Conservation (phyloP, 2,113 vertebrate genomes). For the Neofelis nebulosa region DNA sequence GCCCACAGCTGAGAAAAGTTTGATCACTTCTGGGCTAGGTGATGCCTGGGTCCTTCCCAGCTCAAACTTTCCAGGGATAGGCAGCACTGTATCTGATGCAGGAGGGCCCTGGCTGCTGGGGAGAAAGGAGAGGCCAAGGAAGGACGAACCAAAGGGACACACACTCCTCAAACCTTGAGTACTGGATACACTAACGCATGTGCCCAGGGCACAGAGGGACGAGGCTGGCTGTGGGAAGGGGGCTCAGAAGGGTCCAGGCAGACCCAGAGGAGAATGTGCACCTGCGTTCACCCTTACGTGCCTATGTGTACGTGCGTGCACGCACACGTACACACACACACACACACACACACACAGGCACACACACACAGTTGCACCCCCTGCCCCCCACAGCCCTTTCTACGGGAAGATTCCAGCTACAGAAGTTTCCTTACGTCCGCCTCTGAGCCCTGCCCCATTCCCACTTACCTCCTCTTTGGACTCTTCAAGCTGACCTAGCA, state of each 20-base stretch:
- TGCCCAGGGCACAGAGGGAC: background rate
- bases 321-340: background rate
- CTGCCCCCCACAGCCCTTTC: background rate
- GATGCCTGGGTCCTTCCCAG: background rate
- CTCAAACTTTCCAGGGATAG: background rate
- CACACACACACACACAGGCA: too few relatives aligned
- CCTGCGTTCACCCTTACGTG: fast-evolving
- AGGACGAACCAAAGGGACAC: background rate
- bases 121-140: background rate
- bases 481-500: constrained; percentile 42
- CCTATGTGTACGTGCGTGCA: background rate
- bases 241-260: background rate
- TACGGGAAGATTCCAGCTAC: background rate
- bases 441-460: background rate
- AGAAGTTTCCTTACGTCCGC: background rate
- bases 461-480: background rate
- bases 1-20: background rate
- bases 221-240: background rate
- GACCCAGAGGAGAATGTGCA: background rate
- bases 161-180: background rate
- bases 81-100: too few relatives aligned
- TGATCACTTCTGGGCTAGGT: background rate
- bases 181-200: background rate
- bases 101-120: too few relatives aligned
- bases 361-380: fast-evolving